These are phyloP conservation scores for Daboia siamensis DNA, from an alignment of 2,113 vertebrate species.

Conservation along the genomic window DNA sequence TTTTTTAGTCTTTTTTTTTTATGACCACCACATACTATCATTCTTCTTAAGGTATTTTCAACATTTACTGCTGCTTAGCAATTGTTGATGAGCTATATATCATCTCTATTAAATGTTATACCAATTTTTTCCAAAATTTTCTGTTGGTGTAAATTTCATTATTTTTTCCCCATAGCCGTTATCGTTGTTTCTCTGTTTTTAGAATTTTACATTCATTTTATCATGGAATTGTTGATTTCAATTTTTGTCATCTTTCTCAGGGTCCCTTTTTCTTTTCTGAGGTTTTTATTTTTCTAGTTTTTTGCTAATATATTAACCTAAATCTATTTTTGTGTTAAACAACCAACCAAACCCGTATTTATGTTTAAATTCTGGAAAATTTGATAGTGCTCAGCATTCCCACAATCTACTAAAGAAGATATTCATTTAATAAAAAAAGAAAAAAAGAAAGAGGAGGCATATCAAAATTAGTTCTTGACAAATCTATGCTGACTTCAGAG, in stretches of 20 bases:
- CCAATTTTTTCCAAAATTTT: neutral
- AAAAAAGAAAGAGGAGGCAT: neutral
- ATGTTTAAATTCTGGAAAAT: neutral
- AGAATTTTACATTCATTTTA: neutral
- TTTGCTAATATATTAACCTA: neutral
- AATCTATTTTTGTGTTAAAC: neutral
- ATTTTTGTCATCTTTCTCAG: neutral
- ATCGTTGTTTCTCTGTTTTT: neutral
- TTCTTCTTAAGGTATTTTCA: neutral
- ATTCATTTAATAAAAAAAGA: neutral
- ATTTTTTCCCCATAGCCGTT: neutral
- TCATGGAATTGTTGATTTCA: neutral
- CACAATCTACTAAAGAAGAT: neutral
- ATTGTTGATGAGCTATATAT: neutral
- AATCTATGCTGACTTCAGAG: neutral
- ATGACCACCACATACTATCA: neutral
- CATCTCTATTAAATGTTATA: neutral
- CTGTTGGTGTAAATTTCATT: neutral
- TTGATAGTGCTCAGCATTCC: neutral
- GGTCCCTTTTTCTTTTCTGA: neutral
- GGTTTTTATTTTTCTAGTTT: neutral
- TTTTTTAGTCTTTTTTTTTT: neutral
- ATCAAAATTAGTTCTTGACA: neutral
- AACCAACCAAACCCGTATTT: neutral
- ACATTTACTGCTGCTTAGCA: neutral